Conservation (phyloP, 1,140 invertebrate genomes). For the Diorhabda carinulata region DNA sequence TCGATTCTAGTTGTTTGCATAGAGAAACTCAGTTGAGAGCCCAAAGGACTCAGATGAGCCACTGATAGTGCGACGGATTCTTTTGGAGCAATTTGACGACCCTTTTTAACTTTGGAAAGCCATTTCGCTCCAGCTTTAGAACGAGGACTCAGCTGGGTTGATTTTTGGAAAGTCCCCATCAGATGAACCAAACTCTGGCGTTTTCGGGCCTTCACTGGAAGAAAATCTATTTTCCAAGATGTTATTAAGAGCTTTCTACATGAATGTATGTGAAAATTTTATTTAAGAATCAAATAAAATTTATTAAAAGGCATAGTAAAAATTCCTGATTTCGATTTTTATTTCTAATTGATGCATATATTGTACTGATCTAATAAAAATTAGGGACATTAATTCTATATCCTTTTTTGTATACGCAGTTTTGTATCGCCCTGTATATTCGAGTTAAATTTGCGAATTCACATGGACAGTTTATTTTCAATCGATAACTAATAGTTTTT, state of each 20-base stretch:
- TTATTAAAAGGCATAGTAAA: too few species aligned
- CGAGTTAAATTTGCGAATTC: too few species aligned
- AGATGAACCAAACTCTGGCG: slow-evolving; percentile 75
- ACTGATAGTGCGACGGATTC: slow-evolving; percentile 73
- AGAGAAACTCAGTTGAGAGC: slow-evolving; percentile 76
- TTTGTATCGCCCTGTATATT: too few species aligned
- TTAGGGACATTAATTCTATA: too few species aligned
- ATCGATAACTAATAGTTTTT: too few species aligned
- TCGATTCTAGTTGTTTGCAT: slow-evolving; percentile 68
- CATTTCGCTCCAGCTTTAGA: slow-evolving; percentile 81
- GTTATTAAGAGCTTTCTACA: slow-evolving; percentile 3
- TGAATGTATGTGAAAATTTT: neutral
- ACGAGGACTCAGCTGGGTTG: slow-evolving; percentile 64
- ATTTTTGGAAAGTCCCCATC: slow-evolving; percentile 69
- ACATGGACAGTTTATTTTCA: too few species aligned
- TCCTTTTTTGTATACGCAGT: too few species aligned
- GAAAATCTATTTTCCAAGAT: slow-evolving; percentile 25
- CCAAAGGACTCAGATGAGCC: slow-evolving; percentile 73
- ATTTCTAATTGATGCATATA: too few species aligned
- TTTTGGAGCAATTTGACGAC: slow-evolving; percentile 69
- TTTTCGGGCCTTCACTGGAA: slow-evolving; percentile 56
- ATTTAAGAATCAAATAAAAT: too few species aligned
- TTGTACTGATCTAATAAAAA: too few species aligned
- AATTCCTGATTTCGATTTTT: too few species aligned
- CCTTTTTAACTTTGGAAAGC: slow-evolving; percentile 79